Evolutionary conservation across 2,113 vertebrate species (phyloP).

Genomic region (Datnioides undecimradiatus): DNA sequence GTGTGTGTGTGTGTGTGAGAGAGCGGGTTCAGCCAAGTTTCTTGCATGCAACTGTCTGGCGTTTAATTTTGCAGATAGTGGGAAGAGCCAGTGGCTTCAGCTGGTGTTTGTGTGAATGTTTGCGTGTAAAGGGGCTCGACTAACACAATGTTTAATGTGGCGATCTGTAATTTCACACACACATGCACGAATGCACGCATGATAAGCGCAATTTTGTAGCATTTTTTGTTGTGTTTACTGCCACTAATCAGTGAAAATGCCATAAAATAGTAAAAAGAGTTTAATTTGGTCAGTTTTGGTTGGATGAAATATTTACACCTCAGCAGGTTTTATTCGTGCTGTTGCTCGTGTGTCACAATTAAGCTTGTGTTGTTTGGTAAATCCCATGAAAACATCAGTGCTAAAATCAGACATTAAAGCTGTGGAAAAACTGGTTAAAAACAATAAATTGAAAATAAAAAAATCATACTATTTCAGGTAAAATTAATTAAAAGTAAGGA

Average conservation of each 20-base stretch:
- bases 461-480: too few relatives aligned
- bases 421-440: background rate
- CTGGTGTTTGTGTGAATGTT: background rate
- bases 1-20: background rate
- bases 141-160: background rate
- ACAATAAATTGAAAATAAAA: too few relatives aligned
- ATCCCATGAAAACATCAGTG: background rate
- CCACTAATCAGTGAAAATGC: background rate
- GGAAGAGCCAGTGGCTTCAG: background rate
- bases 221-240: background rate
- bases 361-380: slow-evolving; percentile 11
- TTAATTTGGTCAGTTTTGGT: slow-evolving; percentile 4
- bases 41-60: slow-evolving; percentile 8
- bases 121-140: background rate
- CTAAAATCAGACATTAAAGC: background rate
- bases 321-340: background rate
- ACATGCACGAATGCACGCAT: background rate
- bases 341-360: background rate
- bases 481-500: background rate
- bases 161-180: background rate
- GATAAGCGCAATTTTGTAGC: too few relatives aligned
- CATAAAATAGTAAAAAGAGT: background rate
- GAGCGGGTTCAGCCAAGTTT: slow-evolving; percentile 22
- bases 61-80: slow-evolving; percentile 4
- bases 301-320: background rate